Evolutionary conservation across 2,797 vertebrate species (phyloP).

Genomic region (Bucorvus abyssinicus): DNA sequence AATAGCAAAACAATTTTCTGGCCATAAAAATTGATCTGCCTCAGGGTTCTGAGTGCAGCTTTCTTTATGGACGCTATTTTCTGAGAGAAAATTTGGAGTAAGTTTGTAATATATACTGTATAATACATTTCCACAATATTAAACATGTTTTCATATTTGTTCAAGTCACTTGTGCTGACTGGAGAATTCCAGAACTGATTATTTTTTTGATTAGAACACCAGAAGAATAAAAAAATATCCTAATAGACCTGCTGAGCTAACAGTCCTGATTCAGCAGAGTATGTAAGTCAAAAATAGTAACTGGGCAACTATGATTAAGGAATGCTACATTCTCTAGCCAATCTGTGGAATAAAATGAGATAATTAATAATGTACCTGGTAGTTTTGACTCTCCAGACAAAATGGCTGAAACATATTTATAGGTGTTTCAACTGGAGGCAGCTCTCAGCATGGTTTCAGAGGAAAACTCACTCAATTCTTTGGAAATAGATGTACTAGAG

Average conservation of each 20-base stretch:
- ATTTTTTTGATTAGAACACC: not conserved
- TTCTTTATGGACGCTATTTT: slow-evolving; percentile 13
- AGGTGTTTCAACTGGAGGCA: not conserved
- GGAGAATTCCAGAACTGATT: not conserved
- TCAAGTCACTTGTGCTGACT: slow-evolving; percentile 4
- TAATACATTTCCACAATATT: slow-evolving; percentile 13
- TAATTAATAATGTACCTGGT: not conserved
- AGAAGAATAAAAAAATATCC: not conserved
- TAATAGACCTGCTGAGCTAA: not conserved
- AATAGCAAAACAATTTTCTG: slow-evolving; percentile 26
- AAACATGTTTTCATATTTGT: not conserved
- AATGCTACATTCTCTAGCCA: not conserved
- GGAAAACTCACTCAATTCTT: not conserved
- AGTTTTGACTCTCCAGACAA: not conserved
- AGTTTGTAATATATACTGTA: not conserved
- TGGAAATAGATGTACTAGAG: not conserved
- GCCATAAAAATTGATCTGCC: slow-evolving; percentile 52
- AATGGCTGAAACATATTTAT: not conserved
- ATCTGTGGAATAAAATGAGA: not conserved
- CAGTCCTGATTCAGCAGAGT: not conserved
- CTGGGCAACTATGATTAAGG: not conserved
- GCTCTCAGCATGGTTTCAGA: not conserved
- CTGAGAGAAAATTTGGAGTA: not conserved
- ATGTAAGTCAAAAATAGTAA: not conserved
- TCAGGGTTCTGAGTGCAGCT: not conserved